Evolutionary conservation across 2,888 invertebrate genomes (phyloP).

Genomic region (Crocallis elinguaria): DNA sequence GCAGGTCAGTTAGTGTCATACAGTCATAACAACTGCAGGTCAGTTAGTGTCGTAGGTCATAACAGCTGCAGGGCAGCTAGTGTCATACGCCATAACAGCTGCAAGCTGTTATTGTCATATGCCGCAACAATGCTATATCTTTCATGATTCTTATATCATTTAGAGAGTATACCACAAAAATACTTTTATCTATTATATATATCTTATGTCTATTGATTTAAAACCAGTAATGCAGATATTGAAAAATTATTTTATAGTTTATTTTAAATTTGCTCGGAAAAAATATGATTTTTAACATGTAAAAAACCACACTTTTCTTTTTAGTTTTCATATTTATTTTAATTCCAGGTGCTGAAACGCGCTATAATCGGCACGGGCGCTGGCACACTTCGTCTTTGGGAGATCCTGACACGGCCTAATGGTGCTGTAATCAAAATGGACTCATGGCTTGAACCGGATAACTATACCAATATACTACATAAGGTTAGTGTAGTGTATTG

Average conservation of each 20-base stretch:
- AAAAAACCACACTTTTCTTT: too few relatives aligned
- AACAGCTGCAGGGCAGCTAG: constrained; percentile 39
- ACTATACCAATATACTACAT: constrained; percentile 79
- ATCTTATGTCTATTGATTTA: too few relatives aligned
- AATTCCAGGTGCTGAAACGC: constrained; percentile 66
- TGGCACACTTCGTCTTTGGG: constrained; percentile 72
- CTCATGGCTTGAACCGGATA: constrained; percentile 74
- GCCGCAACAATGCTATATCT: too few relatives aligned
- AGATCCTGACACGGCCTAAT: constrained; percentile 59
- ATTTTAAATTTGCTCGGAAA: too few relatives aligned
- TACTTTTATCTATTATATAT: too few relatives aligned
- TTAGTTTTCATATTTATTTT: too few relatives aligned
- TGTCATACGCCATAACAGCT: not conserved
- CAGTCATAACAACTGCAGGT: constrained; percentile 43
- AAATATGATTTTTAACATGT: too few relatives aligned
- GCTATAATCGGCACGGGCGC: constrained; percentile 74
- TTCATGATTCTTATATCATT: too few relatives aligned
- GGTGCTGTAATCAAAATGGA: constrained; percentile 69
- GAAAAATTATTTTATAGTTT: too few relatives aligned
- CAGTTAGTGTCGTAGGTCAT: not conserved
- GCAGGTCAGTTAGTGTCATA: constrained; percentile 39
- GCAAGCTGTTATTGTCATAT: constrained; percentile 32
- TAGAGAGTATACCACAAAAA: too few relatives aligned
- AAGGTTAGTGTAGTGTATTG: constrained; percentile 60
- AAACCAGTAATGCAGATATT: too few relatives aligned